These are phyloP conservation scores for Acleris holmiana DNA, from an alignment of 2,888 invertebrate genomes.

Conservation along the genomic window DNA sequence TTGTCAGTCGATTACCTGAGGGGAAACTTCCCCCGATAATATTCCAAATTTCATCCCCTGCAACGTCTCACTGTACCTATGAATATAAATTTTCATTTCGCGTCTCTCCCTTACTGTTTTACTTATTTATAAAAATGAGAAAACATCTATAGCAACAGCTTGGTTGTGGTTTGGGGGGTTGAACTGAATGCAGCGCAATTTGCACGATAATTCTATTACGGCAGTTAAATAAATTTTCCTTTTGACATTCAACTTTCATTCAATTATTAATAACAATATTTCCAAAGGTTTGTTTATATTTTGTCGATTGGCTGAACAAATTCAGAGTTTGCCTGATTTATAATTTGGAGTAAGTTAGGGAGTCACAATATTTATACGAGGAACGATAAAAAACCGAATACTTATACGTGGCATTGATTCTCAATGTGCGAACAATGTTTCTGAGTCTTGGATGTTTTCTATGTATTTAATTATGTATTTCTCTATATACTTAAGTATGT, in stretches of 20 bases:
- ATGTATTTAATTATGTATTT: too few species aligned
- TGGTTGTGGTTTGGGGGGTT: slow-evolving; percentile 27
- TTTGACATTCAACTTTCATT: not conserved
- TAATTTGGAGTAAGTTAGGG: too few species aligned
- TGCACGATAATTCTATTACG: slow-evolving; percentile 24
- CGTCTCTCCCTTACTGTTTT: slow-evolving; percentile 55
- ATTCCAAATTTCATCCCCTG: slow-evolving; percentile 70
- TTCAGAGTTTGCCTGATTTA: too few species aligned
- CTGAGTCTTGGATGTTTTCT: too few species aligned
- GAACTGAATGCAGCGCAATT: slow-evolving; percentile 25
- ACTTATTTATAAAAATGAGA: slow-evolving; percentile 41
- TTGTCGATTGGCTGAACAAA: too few species aligned
- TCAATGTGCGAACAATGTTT: too few species aligned
- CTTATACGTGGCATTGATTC: too few species aligned
- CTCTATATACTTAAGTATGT: too few species aligned
- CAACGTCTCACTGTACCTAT: slow-evolving; percentile 68
- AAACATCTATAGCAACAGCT: slow-evolving; percentile 33
- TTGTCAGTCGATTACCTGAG: slow-evolving; percentile 83
- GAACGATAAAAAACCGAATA: too few species aligned
- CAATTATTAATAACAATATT: not conserved
- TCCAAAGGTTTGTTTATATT: slow-evolving; percentile 39
- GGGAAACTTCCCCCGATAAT: slow-evolving; percentile 68
- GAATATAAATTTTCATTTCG: slow-evolving; percentile 72
- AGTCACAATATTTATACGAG: too few species aligned
- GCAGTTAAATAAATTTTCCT: not conserved